A percentile compares a stretch with the other conserved stretches of the same genome.
These are phyloP conservation scores for Pyxicephalus adspersus DNA, from an alignment of 2,113 vertebrate species.

Conservation along the genomic window DNA sequence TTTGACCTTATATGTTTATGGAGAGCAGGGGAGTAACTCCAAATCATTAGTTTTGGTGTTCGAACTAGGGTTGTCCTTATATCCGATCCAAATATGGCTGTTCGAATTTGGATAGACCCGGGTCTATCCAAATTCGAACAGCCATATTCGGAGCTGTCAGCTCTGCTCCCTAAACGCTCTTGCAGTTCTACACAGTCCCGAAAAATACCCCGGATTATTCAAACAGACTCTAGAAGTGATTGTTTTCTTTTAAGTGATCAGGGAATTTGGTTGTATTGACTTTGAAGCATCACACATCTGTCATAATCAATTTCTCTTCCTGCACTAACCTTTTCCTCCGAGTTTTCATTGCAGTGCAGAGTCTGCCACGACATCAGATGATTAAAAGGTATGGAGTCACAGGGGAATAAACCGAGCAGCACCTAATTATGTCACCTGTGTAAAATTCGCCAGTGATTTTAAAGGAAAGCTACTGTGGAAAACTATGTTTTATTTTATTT, in stretches of 20 bases:
- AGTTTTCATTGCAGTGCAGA: slow-evolving; percentile 39
- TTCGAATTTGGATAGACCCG: too few species aligned
- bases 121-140: too few species aligned
- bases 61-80: too few species aligned
- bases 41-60: too few species aligned
- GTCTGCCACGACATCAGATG: slow-evolving; percentile 43
- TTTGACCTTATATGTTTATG: too few species aligned
- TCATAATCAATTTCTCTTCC: slow-evolving; percentile 46
- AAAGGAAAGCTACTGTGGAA: too few species aligned
- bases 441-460: neutral
- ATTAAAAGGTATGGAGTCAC: slow-evolving; percentile 37
- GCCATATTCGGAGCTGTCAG: too few species aligned
- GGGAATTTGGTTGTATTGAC: slow-evolving; percentile 21
- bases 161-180: too few species aligned
- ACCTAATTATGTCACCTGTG: slow-evolving; percentile 9
- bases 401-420: neutral
- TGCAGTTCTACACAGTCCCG: too few species aligned
- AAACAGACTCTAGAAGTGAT: neutral
- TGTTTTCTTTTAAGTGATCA: slow-evolving; percentile 25
- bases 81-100: too few species aligned
- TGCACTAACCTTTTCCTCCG: slow-evolving; percentile 25
- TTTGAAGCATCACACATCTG: slow-evolving; percentile 46
- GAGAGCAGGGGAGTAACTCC: too few species aligned
- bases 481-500: too few species aligned
- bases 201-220: slow-evolving; percentile 21